Conservation (phyloP, 2,888 invertebrate genomes). For the Andrena camellia region DNA sequence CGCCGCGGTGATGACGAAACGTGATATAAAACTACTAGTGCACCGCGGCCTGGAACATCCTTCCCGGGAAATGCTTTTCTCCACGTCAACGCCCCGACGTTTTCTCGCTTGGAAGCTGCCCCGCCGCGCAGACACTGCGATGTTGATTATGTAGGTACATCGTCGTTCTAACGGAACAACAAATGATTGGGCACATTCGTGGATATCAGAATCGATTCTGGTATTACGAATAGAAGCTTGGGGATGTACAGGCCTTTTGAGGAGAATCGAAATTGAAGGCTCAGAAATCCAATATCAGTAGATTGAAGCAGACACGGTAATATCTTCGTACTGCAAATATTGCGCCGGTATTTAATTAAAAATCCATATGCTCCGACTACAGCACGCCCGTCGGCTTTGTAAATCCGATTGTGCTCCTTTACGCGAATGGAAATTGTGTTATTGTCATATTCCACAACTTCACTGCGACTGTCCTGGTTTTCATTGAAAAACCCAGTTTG, state of each 20-base stretch:
- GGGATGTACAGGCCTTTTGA: no score
- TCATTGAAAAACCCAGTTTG: not conserved
- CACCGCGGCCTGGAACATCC: not conserved
- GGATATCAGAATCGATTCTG: no score
- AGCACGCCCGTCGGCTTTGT: not conserved
- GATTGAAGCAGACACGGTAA: not conserved
- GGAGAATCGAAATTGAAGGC: no score
- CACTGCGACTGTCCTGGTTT: not conserved
- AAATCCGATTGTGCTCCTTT: not conserved
- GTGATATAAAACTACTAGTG: slow-evolving; percentile 1
- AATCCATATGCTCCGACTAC: not conserved
- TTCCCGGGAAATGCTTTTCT: not conserved
- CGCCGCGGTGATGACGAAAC: slow-evolving; percentile 12
- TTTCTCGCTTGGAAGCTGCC: not conserved
- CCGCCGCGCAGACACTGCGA: not conserved
- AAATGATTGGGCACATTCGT: not conserved
- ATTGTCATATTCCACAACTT: not conserved
- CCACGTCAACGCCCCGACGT: not conserved
- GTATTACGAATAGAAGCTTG: no score
- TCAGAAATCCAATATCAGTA: no score
- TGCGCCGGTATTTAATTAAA: not conserved
- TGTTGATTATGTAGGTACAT: not conserved
- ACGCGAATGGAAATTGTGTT: not conserved
- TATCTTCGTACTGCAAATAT: slow-evolving; percentile 3
- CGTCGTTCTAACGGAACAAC: not conserved